phyloP scores from a whole-genome alignment of 2,113 vertebrate species.

The Sardina pilchardus region DNA sequence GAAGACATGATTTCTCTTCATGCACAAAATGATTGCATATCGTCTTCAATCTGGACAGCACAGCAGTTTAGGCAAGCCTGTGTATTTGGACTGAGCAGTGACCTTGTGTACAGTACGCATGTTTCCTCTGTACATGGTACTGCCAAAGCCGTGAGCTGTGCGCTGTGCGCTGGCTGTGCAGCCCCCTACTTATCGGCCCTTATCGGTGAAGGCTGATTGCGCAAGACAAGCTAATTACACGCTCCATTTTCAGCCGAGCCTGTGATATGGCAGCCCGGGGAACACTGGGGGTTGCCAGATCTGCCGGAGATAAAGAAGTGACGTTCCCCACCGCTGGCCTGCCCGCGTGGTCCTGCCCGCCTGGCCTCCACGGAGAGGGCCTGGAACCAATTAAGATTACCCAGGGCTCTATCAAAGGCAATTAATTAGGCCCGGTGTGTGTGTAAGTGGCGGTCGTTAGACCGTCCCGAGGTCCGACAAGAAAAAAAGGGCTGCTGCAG shows the following conservation, averaged over 20 bases:
- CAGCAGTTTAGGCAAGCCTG: not conserved
- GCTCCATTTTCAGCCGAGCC: constrained; percentile 58
- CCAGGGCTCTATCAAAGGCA: constrained; percentile 23
- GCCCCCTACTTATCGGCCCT: not conserved
- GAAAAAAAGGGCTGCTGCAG: constrained; percentile 15
- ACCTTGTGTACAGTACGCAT: not conserved
- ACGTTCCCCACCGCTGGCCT: constrained; percentile 27
- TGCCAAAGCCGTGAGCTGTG: not conserved
- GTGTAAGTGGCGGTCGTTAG: constrained; percentile 26
- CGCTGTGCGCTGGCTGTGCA: not conserved
- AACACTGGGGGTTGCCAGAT: constrained; percentile 37
- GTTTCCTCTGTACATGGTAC: not conserved
- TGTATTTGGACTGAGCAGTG: not conserved
- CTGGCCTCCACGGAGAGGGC: not conserved
- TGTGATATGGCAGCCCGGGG: constrained; percentile 31
- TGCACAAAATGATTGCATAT: not conserved
- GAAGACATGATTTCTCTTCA: not conserved
- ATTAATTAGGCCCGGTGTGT: constrained; percentile 36
- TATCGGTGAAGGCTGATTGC: constrained; percentile 67
- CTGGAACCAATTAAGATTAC: constrained; percentile 42
- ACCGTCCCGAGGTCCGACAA: constrained; percentile 9
- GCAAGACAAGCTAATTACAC: constrained; percentile 69
- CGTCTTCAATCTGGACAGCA: not conserved
- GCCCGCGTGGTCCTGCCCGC: constrained; percentile 33
- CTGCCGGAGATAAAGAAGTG: constrained; percentile 39